These are phyloP conservation scores for Drosophila pseudotakahashii DNA, from an alignment of 2,888 invertebrate genomes.

Conservation along the genomic window DNA sequence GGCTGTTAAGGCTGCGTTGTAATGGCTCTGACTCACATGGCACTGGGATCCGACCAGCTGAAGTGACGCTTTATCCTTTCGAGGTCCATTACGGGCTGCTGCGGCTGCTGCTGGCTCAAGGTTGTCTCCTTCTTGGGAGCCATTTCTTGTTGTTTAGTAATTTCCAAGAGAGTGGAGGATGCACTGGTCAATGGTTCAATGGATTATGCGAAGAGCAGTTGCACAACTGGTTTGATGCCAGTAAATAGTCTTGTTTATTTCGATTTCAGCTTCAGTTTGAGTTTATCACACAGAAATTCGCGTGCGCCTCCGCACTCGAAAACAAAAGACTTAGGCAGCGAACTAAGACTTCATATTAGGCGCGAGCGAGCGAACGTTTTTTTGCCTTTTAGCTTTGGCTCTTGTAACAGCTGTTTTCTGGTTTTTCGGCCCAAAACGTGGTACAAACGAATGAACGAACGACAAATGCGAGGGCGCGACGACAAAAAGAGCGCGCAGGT, in stretches of 20 bases:
- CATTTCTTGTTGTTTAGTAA: conserved; percentile 47
- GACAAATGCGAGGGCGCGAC: conserved; percentile 20
- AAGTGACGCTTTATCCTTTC: conserved; percentile 82
- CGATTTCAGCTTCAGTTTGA: conserved; percentile 14
- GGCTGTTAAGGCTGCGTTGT: conserved; percentile 11
- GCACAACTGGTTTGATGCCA: conserved; percentile 70
- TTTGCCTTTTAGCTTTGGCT: conserved; percentile 13
- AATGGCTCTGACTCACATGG: conserved; percentile 78
- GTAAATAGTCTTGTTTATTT: conserved; percentile 67
- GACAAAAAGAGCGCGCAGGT: conserved; percentile 31
- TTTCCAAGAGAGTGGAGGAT: conserved; percentile 17
- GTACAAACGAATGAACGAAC: conserved; percentile 1
- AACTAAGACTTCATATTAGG: conserved; percentile 54
- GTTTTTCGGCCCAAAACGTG: conserved; percentile 28
- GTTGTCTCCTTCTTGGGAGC: conserved; percentile 76
- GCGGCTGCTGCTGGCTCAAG: conserved; percentile 65
- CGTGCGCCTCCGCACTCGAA: conserved; percentile 45
- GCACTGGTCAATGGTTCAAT: conserved; percentile 32
- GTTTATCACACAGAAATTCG: conserved; percentile 55
- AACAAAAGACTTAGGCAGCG: conserved; percentile 70
- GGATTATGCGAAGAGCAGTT: conserved; percentile 59
- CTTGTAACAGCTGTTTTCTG: conserved; percentile 54
- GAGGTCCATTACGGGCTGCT: conserved; percentile 73
- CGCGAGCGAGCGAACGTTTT: conserved; percentile 23
- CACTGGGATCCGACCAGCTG: conserved; percentile 83